Evolutionary conservation across 1,140 invertebrate genomes (phyloP).

Genomic region (Diplogasteroides magnus): DNA sequence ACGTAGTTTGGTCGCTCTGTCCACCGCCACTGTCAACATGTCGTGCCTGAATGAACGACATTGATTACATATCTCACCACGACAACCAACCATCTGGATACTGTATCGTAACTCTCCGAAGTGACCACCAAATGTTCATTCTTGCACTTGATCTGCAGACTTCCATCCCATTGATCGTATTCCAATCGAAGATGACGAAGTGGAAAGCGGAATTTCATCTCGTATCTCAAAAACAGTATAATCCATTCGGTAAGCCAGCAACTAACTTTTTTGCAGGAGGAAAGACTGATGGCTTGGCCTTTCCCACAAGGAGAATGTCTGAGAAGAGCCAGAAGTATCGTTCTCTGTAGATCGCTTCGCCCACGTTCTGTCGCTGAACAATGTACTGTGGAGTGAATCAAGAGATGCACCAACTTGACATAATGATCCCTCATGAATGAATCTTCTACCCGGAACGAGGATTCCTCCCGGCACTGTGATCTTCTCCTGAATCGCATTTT

Average conservation of each 20-base stretch:
- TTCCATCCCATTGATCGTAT: neutral
- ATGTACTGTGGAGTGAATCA: neutral
- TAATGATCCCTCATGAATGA: neutral
- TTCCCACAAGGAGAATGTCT: neutral
- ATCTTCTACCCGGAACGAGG: neutral
- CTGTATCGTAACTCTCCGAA: neutral
- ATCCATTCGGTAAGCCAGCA: neutral
- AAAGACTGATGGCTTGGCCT: neutral
- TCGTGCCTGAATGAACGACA: neutral
- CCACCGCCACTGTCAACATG: neutral
- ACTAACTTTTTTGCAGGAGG: neutral
- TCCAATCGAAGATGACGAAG: neutral
- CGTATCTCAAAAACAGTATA: neutral
- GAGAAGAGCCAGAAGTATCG: neutral
- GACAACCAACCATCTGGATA: neutral
- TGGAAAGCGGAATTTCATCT: neutral
- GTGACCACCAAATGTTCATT: neutral
- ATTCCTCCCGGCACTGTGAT: neutral
- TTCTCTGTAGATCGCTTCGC: neutral
- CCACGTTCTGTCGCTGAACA: neutral
- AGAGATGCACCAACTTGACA: neutral
- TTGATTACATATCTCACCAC: too few species aligned
- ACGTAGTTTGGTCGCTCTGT: neutral
- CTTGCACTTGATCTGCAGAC: constrained; percentile 1
- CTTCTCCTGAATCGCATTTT: too few species aligned